Percentiles rank a stretch among this genome's conserved stretches.
phyloP scores from a whole-genome alignment of 2,797 vertebrate genomes.

The Macropus fuliginosus region DNA sequence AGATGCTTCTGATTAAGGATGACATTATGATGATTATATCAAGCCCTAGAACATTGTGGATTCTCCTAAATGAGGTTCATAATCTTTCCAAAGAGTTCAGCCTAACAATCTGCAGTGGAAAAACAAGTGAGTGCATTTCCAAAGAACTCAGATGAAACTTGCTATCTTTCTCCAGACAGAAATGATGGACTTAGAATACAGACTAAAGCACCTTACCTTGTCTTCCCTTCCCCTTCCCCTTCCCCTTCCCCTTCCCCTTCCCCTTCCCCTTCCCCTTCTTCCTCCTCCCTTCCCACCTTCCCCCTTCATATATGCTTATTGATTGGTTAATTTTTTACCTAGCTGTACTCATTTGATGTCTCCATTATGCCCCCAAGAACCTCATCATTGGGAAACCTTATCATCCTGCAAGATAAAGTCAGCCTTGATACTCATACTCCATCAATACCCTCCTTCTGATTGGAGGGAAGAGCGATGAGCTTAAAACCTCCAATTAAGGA shows the following conservation, averaged over 20 bases:
- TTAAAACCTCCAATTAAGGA: neutral
- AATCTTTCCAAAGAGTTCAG: neutral
- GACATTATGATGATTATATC: neutral
- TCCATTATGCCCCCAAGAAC: neutral
- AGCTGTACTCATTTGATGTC: neutral
- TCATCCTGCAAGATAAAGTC: neutral
- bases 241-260: too few species aligned
- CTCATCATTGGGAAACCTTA: neutral
- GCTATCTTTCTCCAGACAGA: neutral
- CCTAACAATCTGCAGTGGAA: neutral
- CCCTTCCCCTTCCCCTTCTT: too few species aligned
- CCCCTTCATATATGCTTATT: neutral
- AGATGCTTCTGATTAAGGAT: neutral
- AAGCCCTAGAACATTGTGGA: neutral
- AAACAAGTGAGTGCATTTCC: neutral
- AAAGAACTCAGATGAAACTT: neutral
- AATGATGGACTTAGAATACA: neutral
- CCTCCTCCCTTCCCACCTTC: too few species aligned
- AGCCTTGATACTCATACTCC: neutral
- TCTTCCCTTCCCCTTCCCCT: too few species aligned
- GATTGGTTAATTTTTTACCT: neutral
- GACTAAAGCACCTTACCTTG: neutral
- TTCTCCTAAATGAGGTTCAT: neutral
- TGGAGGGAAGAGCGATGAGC: neutral
- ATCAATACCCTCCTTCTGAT: neutral